These are phyloP conservation scores for Sceloporus tristichus DNA, from an alignment of 2,113 vertebrate species.

Conservation along the genomic window DNA sequence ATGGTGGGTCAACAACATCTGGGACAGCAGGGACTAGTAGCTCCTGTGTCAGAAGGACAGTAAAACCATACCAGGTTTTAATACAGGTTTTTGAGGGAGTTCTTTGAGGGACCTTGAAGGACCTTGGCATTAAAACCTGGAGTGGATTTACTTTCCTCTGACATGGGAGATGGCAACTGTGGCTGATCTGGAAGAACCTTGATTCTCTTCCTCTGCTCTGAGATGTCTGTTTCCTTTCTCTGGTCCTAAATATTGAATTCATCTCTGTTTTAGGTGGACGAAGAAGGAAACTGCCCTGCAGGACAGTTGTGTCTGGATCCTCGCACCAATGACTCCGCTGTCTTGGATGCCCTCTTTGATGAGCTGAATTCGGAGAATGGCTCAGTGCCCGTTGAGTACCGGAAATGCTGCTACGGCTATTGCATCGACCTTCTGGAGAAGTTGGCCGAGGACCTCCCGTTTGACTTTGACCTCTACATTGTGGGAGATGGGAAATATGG, in stretches of 20 bases:
- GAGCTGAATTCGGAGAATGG: conserved; percentile 76
- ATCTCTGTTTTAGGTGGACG: conserved; percentile 71
- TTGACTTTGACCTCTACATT: conserved; percentile 93
- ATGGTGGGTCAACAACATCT: no score
- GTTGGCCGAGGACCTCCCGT: conserved; percentile 90
- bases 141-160: not conserved
- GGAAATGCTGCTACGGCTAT: conserved; percentile 94
- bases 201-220: no score
- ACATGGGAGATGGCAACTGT: no score
- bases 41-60: no score
- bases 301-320: conserved; percentile 91
- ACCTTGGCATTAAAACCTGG: not conserved
- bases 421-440: conserved; percentile 94
- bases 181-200: no score
- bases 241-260: no score
- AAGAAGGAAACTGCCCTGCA: conserved; percentile 87
- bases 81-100: no score
- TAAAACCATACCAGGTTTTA: no score
- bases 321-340: conserved; percentile 79
- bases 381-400: conserved; percentile 77
- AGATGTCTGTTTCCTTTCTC: not conserved
- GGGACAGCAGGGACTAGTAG: no score
- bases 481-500: conserved; percentile 96
- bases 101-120: not conserved
- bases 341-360: conserved; percentile 80